phyloP scores from a whole-genome alignment of 1,140 invertebrate genomes.

The Uloborus diversus region DNA sequence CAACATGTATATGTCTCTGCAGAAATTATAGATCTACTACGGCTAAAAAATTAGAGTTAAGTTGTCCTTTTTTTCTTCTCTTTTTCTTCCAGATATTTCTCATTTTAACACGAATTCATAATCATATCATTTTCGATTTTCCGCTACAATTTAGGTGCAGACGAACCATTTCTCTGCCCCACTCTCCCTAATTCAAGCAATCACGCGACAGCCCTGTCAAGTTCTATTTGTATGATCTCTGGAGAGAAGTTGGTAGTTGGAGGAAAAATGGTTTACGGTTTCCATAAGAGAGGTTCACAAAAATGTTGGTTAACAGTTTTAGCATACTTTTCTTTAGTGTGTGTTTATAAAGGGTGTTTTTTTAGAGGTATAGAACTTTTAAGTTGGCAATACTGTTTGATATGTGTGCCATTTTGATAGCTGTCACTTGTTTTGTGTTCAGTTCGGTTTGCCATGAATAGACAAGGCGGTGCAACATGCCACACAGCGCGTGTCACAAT shows the following conservation, averaged over 20 bases:
- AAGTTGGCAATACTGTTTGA: too few species aligned
- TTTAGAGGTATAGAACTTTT: too few species aligned
- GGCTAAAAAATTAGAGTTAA: neutral
- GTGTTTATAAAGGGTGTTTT: too few species aligned
- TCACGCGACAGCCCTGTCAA: constrained; percentile 33
- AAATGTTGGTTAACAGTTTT: too few species aligned
- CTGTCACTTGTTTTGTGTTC: too few species aligned
- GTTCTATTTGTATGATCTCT: constrained; percentile 43
- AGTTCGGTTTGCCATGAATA: too few species aligned
- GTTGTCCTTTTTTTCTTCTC: neutral
- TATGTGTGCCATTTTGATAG: too few species aligned
- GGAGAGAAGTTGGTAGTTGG: neutral
- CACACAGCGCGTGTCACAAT: too few species aligned
- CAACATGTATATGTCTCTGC: too few species aligned
- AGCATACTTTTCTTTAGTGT: too few species aligned
- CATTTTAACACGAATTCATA: constrained; percentile 48
- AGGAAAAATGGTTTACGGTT: constrained; percentile 4
- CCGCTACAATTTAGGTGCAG: neutral
- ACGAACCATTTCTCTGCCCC: constrained; percentile 4
- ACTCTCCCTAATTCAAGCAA: constrained; percentile 19
- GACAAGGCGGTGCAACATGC: too few species aligned
- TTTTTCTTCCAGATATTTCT: neutral
- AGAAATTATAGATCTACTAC: too few species aligned
- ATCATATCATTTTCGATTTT: constrained; percentile 17
- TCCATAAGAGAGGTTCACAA: neutral